Percentiles rank a stretch among this genome's conserved stretches.
These are phyloP conservation scores for Galerucella calmariensis DNA, from an alignment of 2,888 invertebrate genomes.

Conservation along the genomic window DNA sequence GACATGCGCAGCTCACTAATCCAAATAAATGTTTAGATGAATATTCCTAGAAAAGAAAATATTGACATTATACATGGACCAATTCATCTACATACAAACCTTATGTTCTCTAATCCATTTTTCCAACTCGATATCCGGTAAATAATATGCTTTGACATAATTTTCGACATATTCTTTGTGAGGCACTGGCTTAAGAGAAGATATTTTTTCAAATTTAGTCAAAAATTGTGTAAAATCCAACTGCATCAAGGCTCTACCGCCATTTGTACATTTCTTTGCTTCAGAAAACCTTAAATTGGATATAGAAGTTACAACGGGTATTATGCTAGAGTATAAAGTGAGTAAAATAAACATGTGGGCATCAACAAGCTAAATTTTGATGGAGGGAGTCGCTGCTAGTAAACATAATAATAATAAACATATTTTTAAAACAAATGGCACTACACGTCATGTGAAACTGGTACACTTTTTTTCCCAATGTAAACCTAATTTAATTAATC, in stretches of 20 bases:
- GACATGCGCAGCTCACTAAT: constrained; percentile 86
- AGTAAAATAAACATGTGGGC: too few relatives aligned
- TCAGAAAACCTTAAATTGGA: constrained; percentile 75
- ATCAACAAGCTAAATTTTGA: too few relatives aligned
- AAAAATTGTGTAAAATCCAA: constrained; percentile 95
- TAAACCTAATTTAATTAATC: too few relatives aligned
- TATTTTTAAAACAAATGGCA: too few relatives aligned
- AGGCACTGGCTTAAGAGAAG: constrained; percentile 85
- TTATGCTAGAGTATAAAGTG: too few relatives aligned
- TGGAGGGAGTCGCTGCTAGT: too few relatives aligned
- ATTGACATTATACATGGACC: background rate
- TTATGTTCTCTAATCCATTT: constrained; percentile 87
- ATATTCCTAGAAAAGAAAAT: constrained; percentile 78
- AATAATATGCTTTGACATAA: constrained; percentile 96
- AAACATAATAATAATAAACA: too few relatives aligned
- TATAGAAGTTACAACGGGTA: background rate
- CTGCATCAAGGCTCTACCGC: constrained; percentile 97
- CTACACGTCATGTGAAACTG: too few relatives aligned
- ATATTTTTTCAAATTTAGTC: constrained; percentile 88
- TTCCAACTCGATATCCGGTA: constrained; percentile 88
- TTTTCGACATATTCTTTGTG: constrained; percentile 91
- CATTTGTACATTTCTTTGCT: constrained; percentile 94
- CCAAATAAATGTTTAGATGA: constrained; percentile 87
- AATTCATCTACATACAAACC: constrained; percentile 60
- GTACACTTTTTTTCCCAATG: too few relatives aligned